Conservation (phyloP, 2,797 vertebrate genomes). For the Corythornis leucogaster region DNA sequence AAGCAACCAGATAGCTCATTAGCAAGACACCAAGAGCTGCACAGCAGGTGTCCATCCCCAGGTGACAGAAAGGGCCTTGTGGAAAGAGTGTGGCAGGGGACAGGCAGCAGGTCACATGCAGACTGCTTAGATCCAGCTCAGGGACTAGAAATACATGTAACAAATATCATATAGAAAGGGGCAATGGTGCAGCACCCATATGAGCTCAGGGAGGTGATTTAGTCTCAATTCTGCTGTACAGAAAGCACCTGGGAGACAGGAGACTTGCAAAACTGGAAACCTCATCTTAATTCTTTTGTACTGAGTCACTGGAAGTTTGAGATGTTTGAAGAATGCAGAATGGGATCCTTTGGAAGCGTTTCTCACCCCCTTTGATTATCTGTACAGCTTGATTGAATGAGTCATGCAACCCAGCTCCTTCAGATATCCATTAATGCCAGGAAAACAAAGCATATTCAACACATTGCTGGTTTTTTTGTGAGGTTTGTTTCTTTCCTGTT, state of each 20-base stretch:
- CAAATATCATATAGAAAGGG: not conserved
- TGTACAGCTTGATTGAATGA: constrained; percentile 21
- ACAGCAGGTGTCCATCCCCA: not conserved
- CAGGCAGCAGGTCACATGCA: not conserved
- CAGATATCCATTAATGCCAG: not conserved
- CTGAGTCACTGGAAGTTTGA: not conserved
- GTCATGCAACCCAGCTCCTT: not conserved
- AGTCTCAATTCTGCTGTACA: not conserved
- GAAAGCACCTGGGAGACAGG: not conserved
- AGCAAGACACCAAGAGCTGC: not conserved
- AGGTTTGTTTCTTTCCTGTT: not conserved
- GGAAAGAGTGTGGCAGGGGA: not conserved
- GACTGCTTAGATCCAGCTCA: not conserved
- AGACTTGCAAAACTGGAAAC: not conserved
- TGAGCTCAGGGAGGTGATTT: not conserved
- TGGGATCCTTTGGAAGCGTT: constrained; percentile 1
- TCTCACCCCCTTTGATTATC: constrained; percentile 4
- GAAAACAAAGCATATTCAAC: not conserved
- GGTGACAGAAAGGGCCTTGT: not conserved
- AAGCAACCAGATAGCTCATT: not conserved
- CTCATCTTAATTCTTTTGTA: not conserved
- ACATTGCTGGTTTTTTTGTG: not conserved
- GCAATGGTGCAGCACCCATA: not conserved
- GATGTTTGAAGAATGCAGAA: constrained; percentile 7
- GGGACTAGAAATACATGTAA: not conserved